Evolutionary conservation across 2,888 invertebrate species (phyloP).

Genomic region (Brachynemurus nebulosus): DNA sequence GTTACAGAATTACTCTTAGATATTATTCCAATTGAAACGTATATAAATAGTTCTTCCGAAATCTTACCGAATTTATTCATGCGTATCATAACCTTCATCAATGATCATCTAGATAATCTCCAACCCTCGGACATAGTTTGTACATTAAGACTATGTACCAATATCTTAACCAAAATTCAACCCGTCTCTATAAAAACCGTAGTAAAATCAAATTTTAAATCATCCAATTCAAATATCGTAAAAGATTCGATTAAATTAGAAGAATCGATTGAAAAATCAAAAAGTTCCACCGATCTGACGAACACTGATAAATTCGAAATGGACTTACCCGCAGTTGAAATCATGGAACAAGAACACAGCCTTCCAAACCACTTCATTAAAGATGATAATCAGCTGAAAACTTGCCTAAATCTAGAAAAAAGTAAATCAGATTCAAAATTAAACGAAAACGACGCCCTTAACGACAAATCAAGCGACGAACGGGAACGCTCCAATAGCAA

Average conservation of each 20-base stretch:
- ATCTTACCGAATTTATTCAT: slow-evolving; percentile 64
- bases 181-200: slow-evolving; percentile 37
- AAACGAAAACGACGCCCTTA: slow-evolving; percentile 32
- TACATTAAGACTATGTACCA: slow-evolving; percentile 52
- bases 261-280: slow-evolving; percentile 8
- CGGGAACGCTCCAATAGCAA: slow-evolving; percentile 32
- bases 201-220: not conserved
- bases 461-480: slow-evolving; percentile 30
- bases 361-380: not conserved
- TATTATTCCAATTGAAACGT: slow-evolving; percentile 59
- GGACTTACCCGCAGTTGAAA: not conserved
- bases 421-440: slow-evolving; percentile 53
- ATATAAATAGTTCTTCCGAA: slow-evolving; percentile 60
- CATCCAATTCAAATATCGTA: not conserved
- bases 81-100: slow-evolving; percentile 46
- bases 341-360: not conserved
- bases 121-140: slow-evolving; percentile 47
- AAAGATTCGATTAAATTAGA: not conserved
- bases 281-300: slow-evolving; percentile 6
- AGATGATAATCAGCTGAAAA: slow-evolving; percentile 14
- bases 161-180: slow-evolving; percentile 60
- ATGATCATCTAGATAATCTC: slow-evolving; percentile 38
- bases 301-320: not conserved
- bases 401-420: slow-evolving; percentile 38
- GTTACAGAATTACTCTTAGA: slow-evolving; percentile 63